Percentiles rank a stretch among this genome's conserved stretches.
phyloP scores from a whole-genome alignment of 2,888 invertebrate species.

The Trichacis sp. region DNA sequence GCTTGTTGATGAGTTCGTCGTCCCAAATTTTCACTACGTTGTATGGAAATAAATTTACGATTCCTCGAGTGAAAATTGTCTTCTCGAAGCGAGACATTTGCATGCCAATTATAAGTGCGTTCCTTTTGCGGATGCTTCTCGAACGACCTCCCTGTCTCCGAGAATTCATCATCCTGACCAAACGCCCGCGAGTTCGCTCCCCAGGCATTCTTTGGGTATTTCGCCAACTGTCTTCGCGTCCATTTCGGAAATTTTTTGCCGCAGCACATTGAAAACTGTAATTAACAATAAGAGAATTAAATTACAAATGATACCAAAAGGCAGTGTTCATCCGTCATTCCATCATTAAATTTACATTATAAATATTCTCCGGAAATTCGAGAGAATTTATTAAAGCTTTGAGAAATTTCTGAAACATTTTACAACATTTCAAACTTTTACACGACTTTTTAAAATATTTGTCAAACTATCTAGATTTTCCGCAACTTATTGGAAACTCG shows the following conservation, averaged over 20 bases:
- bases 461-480: no score
- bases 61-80: conserved; percentile 71
- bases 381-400: no score
- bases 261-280: no score
- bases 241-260: conserved; percentile 1
- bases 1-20: conserved; percentile 73
- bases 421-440: no score
- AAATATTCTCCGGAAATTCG: no score
- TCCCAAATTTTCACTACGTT: conserved; percentile 76
- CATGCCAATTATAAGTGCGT: conserved; percentile 74
- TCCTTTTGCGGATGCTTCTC: conserved; percentile 79
- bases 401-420: no score
- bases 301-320: no score
- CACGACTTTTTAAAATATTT: no score
- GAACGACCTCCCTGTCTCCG: conserved; percentile 75
- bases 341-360: no score
- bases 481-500: no score
- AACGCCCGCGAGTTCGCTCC: conserved; percentile 73
- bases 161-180: conserved; percentile 78
- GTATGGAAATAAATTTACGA: conserved; percentile 65
- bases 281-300: no score
- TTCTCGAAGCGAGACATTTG: conserved; percentile 73
- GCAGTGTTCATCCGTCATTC: no score
- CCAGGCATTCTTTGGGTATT: conserved; percentile 73
- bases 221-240: conserved; percentile 51